Evolutionary conservation across 2,888 invertebrate genomes (phyloP), one percentile per base, ranked within the genome.

Genomic region (Andrena minutula): DNA sequence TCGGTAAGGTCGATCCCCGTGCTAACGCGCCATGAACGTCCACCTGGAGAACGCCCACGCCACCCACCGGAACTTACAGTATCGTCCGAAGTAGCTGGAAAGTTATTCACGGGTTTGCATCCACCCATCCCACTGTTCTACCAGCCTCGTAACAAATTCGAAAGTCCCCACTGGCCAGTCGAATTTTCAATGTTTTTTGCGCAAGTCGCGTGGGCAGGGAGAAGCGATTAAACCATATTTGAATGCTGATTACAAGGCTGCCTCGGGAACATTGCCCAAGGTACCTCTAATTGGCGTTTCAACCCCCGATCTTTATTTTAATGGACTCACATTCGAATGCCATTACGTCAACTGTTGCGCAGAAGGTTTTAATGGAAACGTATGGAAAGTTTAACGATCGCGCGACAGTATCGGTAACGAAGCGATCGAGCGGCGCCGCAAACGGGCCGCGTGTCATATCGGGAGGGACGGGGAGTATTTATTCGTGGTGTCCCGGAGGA

Each of bases 21-120:
- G 75, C 72, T 73, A 84, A 80, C 69, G 82, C 81, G 81, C 82
- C 87, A 80, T 79, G 85, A 84, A 75, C 79, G 78, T 80, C 82
- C 90, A 90, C 88, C 88, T 90, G 89, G 86, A 71, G 75, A 80
- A 90, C 90, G 81, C 90, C 90, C 77, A 89, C 89, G 76, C 86
- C 88, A 69, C 82, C 87, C 85, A 88, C 86, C 69, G 75, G 72
- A 82, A 56, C 66, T 82, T 64, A 58, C 74, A 79, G 30, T 60
- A 61, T 58, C 63, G 56, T 0, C n/a, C 63, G 8, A 49, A 35
- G 56, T 56, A 60, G 35, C 32, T 47, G 30, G 53, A 56, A 80
- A 63, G n/a, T 77, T 72, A 63, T 72, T 49, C 63, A 12, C 28
- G 1, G 35, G n/a, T 75, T 79, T 64, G 69, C 65, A 56, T 69